Evolutionary conservation across 2,113 vertebrate genomes (phyloP), one percentile per base, ranked within the genome.

Genomic region (Anolis carolinensis): DNA sequence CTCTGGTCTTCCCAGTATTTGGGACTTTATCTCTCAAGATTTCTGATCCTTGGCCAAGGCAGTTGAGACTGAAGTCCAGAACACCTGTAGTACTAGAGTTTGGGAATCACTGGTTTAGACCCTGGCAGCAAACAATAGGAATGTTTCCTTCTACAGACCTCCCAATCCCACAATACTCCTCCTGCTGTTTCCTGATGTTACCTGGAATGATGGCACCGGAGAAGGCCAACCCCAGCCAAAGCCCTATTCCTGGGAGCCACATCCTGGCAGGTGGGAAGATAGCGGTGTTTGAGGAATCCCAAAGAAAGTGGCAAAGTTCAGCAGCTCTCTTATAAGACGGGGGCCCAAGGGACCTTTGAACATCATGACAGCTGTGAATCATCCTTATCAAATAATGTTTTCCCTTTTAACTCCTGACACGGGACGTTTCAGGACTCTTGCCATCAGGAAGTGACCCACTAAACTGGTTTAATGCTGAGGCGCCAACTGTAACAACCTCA

Each of bases 301-400:
- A 20, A n/a, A 6, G 5, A n/a, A 8, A 8, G 21, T 6, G 2
- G 7, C 55, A 4, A 1, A 36, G 67, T 39, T 4, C 8, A 23
- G 23, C 8, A 25, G 11, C 4, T 27, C 7, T 7, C 48, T 36
- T 81, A 87, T 79, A 79, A 78, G 36, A 8, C 16, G 5, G 14
- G 34, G 11, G 4, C 13, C 36, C 27, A 11, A 59, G 55, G 30
- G 83, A 86, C 67, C 85, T 86, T 86, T 86, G 78, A 70, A 74
- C 78, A 27, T 7, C 1, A 27, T 25, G 36, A 34, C 3, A 32
- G 8, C 14, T 4, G 0, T 0, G 16, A 14, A 75, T 5, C 52
- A 32, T 62, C 7, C 7, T 78, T 44, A 25, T 20, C 77, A 27
- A 13, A 34, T 6, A 5, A 0, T 0, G 44, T 20, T 18, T 7